A percentile compares a stretch with the other conserved stretches of the same genome.
Conservation (phyloP, 2,113 vertebrate species). For the Pavo muticus region DNA sequence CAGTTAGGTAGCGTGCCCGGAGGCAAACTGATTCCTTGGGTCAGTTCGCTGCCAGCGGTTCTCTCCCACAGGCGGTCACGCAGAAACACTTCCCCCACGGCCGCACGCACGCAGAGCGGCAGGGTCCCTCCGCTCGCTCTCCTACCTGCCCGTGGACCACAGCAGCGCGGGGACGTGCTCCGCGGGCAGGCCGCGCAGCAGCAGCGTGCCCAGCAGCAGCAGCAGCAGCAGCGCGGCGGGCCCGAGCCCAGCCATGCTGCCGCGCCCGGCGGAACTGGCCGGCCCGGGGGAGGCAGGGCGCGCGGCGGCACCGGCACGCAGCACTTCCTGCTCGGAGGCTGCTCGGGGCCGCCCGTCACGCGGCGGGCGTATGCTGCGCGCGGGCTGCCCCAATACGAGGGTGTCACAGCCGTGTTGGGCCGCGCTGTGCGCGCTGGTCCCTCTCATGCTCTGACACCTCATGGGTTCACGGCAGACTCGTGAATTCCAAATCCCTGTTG, state of each 20-base stretch:
- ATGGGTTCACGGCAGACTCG: not conserved
- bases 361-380: too few relatives aligned
- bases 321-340: not conserved
- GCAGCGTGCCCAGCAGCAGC: accelerated
- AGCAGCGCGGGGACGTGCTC: slow-evolving; percentile 68
- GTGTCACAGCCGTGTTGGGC: too few relatives aligned
- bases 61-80: not conserved
- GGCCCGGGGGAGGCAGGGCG: not conserved
- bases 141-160: slow-evolving; percentile 76
- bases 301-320: not conserved
- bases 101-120: not conserved
- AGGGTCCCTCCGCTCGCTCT: too few relatives aligned
- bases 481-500: not conserved
- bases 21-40: not conserved
- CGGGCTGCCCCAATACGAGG: too few relatives aligned
- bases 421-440: too few relatives aligned
- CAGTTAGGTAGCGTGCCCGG: not conserved
- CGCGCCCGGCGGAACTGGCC: not conserved
- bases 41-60: not conserved
- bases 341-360: too few relatives aligned
- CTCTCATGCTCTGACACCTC: too few relatives aligned
- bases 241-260: not conserved
- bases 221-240: accelerated
- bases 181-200: not conserved
- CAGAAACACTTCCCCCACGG: too few relatives aligned